A percentile compares a stretch with the other conserved stretches of the same genome.
phyloP scores from a whole-genome alignment of 1,140 invertebrate genomes.

The Delia radicum region DNA sequence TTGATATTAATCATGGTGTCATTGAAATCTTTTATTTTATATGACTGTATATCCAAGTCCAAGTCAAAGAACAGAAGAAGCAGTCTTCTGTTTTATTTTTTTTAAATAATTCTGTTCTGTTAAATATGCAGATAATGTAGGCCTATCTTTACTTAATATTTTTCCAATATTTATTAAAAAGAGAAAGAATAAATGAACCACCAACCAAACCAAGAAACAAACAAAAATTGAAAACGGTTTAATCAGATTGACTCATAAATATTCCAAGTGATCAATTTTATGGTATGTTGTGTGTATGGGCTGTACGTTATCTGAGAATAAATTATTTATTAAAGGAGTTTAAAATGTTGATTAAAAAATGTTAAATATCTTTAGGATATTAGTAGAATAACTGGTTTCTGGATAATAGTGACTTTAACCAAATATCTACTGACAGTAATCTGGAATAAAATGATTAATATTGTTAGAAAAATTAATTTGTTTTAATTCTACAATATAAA shows the following conservation, averaged over 20 bases:
- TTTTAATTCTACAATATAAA: too few species aligned
- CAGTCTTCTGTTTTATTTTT: neutral
- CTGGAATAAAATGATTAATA: neutral
- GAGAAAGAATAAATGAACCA: neutral
- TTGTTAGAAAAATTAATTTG: too few species aligned
- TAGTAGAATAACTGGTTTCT: neutral
- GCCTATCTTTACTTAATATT: constrained; percentile 2
- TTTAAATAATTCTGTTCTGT: too few species aligned
- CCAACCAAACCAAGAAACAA: neutral
- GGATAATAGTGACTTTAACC: neutral
- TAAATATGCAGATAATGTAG: constrained; percentile 12
- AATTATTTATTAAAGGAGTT: constrained; percentile 7
- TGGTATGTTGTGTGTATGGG: neutral
- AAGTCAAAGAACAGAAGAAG: neutral
- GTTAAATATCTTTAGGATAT: constrained; percentile 3
- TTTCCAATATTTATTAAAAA: neutral
- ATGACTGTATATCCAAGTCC: constrained; percentile 27
- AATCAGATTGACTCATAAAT: constrained; percentile 23
- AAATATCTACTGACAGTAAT: neutral
- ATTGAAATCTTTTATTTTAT: constrained; percentile 56
- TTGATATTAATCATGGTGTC: constrained; percentile 56
- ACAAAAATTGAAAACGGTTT: neutral
- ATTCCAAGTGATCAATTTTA: constrained; percentile 19
- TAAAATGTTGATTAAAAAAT: neutral
- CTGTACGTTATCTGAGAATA: neutral